These are phyloP conservation scores for Lepeophtheirus salmonis DNA, from an alignment of 1,140 invertebrate genomes.

Conservation along the genomic window DNA sequence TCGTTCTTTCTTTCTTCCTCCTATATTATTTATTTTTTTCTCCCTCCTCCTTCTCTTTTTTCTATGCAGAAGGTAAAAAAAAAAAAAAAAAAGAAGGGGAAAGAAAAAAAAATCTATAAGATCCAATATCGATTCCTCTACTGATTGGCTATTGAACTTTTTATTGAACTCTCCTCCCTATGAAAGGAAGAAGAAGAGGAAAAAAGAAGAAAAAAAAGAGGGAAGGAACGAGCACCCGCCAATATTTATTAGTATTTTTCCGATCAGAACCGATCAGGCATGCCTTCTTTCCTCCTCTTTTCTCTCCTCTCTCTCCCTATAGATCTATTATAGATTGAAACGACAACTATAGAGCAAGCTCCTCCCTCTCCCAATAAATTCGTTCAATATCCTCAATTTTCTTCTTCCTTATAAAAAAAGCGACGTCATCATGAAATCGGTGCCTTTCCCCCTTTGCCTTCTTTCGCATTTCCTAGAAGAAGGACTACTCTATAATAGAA, in stretches of 20 bases:
- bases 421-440: too few species aligned
- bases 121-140: background rate
- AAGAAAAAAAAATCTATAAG: background rate
- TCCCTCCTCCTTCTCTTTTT: background rate
- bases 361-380: too few species aligned
- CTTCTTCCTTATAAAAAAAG: too few species aligned
- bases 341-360: background rate
- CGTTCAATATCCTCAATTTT: too few species aligned
- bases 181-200: background rate
- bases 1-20: background rate
- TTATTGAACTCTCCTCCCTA: background rate
- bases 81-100: too few species aligned
- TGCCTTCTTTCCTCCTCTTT: background rate
- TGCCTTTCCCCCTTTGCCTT: too few species aligned
- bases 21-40: background rate
- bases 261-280: background rate
- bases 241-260: background rate
- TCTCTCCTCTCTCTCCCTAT: background rate
- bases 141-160: background rate
- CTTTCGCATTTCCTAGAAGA: too few species aligned
- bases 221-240: background rate
- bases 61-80: too few species aligned
- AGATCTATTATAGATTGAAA: background rate
- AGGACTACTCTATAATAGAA: too few species aligned
- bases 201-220: conserved; percentile 1